phyloP scores from a whole-genome alignment of 2,888 invertebrate genomes.

The Calameuta idolon region DNA sequence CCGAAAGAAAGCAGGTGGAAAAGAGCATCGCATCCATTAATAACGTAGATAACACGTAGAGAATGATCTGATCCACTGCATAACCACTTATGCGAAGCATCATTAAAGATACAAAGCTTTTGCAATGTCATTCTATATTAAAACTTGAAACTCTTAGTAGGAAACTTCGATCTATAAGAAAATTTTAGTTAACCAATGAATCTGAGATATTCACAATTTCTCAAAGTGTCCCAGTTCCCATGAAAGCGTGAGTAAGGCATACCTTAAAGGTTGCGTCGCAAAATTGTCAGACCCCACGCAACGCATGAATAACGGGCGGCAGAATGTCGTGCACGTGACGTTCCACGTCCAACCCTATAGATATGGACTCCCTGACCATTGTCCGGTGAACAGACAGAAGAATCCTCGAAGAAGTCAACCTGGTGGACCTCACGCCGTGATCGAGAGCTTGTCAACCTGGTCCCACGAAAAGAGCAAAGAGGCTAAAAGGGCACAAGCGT shows the following conservation, averaged over 20 bases:
- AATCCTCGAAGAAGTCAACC: constrained; percentile 51
- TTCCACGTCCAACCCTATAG: constrained; percentile 35
- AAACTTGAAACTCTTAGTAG: not conserved
- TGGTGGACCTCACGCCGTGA: constrained; percentile 55
- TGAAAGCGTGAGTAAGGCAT: not conserved
- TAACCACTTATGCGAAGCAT: constrained; percentile 12
- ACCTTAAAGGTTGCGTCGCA: constrained; percentile 6
- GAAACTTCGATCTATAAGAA: not conserved
- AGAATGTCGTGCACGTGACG: constrained; percentile 56
- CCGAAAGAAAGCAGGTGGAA: constrained; percentile 24
- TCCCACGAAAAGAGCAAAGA: not conserved
- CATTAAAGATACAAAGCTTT: constrained; percentile 30
- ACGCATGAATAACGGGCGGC: constrained; percentile 50
- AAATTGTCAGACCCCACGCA: constrained; percentile 38
- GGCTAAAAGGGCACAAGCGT: constrained; percentile 36
- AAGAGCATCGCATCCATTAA: constrained; percentile 34
- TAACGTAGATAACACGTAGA: constrained; percentile 45
- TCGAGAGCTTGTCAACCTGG: constrained; percentile 48
- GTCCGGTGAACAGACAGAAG: constrained; percentile 38
- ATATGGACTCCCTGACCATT: constrained; percentile 47
- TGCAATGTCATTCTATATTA: constrained; percentile 40
- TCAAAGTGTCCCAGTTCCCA: not conserved
- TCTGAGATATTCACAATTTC: constrained; percentile 13
- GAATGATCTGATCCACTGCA: constrained; percentile 32
- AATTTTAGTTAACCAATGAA: not conserved